Base-by-base conservation (phyloP, 2,113 vertebrate species). In the Rynchops niger region DNA sequence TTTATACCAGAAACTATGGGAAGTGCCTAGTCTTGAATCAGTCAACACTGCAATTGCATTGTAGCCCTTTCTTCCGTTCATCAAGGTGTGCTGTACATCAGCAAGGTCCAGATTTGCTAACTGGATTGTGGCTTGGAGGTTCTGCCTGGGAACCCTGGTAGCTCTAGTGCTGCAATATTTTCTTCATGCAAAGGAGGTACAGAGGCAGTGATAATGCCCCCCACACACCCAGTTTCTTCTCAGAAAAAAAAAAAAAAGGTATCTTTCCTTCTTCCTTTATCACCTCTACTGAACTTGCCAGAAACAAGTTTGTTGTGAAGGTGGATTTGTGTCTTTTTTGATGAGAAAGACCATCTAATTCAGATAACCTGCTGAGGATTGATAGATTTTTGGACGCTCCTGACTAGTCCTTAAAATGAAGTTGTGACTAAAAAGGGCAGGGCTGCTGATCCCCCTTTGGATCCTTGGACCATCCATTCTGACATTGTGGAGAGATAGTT, bases 51-150 rank as follows among this genome's bases (percentile, higher is more conserved):
- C 30, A 50, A 12, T n/a, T 26, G 9, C 34, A 9, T 23, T 86
- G 43, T n/a, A 69, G 58, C 15, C 17, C 42, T 67, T 55, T 66
- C 12, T 72, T 71, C 15, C 71, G 30, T 71, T 43, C 25, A 32
- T 66, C 11, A 2, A 12, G 23, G 15, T 27, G 6, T 36, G n/a
- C 3, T 2, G 23, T 27, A 3, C 0, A 0, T 27, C n/a, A 32
- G 38, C n/a, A 67, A 59, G 18, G 18, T 62, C 32, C 19, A 30
- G 43, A 22, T 45, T 82, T 91, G 22, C 12, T 67, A n/a, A 15
- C 29, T 61, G 52, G 29, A 4, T 49, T 63, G 69, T 47, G 34
- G 0, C 9, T 85, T 50, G 23, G 12, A 26, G 32, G 53, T 77
- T 80, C 71, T 61, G 22, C 2, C 0, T 26, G 22, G 29, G 63